phyloP scores from a whole-genome alignment of 2,113 vertebrate species.

The Genyomyrus donnyi region DNA sequence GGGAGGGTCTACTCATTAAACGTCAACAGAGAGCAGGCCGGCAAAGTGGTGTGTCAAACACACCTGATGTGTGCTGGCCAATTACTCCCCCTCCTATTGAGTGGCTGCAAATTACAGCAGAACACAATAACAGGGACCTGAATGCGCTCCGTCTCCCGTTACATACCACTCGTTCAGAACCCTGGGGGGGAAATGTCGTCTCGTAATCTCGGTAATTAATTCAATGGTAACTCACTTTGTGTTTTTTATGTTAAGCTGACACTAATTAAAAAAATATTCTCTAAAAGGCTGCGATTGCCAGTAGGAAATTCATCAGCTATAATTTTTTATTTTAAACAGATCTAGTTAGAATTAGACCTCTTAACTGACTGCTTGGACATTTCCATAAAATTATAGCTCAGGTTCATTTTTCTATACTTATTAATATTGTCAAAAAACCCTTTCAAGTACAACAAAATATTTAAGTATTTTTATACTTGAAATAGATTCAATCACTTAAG shows the following conservation, averaged over 20 bases:
- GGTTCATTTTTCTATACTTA: neutral
- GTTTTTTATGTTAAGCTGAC: neutral
- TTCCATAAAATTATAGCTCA: neutral
- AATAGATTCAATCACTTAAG: neutral
- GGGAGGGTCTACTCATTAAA: neutral
- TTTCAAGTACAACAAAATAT: neutral
- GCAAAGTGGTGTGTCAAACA: neutral
- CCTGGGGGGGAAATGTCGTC: neutral
- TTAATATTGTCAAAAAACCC: neutral
- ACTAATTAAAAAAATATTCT: constrained; percentile 4
- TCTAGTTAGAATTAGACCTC: neutral
- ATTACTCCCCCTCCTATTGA: neutral
- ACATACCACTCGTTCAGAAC: neutral
- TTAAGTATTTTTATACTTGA: neutral
- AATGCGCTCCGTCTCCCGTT: neutral
- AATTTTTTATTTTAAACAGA: neutral
- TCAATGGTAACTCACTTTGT: neutral
- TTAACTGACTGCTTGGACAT: neutral
- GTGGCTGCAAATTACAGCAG: neutral
- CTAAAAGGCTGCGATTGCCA: neutral
- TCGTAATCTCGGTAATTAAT: neutral
- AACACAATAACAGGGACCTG: neutral
- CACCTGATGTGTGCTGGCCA: neutral
- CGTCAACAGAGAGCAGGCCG: neutral
- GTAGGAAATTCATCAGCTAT: neutral